A percentile compares a stretch with the other conserved stretches of the same genome.
Evolutionary conservation across 1,140 invertebrate species (phyloP).

Genomic region (Olivierus martensii): DNA sequence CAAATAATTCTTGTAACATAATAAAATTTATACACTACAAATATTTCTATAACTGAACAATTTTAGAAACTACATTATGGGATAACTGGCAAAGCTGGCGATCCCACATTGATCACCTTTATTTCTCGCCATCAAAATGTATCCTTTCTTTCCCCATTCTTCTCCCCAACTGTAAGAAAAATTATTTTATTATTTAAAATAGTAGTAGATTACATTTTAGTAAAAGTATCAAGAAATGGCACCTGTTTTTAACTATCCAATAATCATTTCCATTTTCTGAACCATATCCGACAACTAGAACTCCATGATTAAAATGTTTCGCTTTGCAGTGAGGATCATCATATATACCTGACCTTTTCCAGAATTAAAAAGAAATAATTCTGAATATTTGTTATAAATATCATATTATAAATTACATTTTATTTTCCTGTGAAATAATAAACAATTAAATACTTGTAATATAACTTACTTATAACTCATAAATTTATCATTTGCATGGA

Average conservation of each 20-base stretch:
- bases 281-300: conserved; percentile 69
- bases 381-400: too few species aligned
- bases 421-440: too few species aligned
- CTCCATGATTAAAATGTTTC: conserved; percentile 69
- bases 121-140: conserved; percentile 37
- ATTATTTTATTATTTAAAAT: background rate
- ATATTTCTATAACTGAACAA: too few species aligned
- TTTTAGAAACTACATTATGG: background rate
- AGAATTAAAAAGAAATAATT: conserved; percentile 26
- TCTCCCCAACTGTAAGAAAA: conserved; percentile 19
- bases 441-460: too few species aligned
- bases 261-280: conserved; percentile 46
- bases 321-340: conserved; percentile 40
- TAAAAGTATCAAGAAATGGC: background rate
- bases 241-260: conserved; percentile 68
- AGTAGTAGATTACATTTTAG: background rate
- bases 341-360: conserved; percentile 9
- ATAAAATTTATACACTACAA: too few species aligned
- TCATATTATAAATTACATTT: too few species aligned
- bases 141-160: conserved; percentile 39
- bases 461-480: conserved; percentile 46
- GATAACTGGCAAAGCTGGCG: background rate
- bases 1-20: too few species aligned
- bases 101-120: conserved; percentile 56
- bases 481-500: conserved; percentile 48